Evolutionary conservation across 2,797 vertebrate genomes (phyloP), one percentile per base, ranked within the genome.

Genomic region (Periparus ater): DNA sequence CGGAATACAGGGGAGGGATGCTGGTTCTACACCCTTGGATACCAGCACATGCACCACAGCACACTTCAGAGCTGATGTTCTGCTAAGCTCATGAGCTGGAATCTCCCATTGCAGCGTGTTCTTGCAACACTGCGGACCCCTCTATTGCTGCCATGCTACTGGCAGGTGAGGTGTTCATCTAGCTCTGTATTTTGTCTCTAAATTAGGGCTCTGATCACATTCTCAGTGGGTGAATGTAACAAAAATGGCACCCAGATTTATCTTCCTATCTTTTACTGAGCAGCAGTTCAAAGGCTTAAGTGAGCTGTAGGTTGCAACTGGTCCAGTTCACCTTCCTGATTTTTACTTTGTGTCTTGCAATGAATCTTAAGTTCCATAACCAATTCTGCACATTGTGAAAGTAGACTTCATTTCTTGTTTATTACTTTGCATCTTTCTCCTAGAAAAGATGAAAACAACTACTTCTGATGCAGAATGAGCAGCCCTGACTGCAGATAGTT

Each of bases 1-100:
- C 90, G 20, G 51, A 81, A 84, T 30, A 29, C 2, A 2, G 54
- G 38, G n/a, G 20, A 66, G 7, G 7, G 42, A 36, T 54, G 42
- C 13, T 84, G 48, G 19, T 81, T 74, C 51, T 62, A n/a, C 25
- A 22, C 11, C 8, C 17, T 26, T 77, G 61, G 45, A 60, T n/a
- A 74, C 10, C 42, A 87, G 36, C 17, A 34, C 4, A 7, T 0
- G 3, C 8, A 7, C 29, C 32, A 26, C 4, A 3, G 10, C 1
- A 1, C 34, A 34, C 25, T 3, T 1, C 38, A 84, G 32, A 61
- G 58, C 29, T 42, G 34, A 54, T 18, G 42, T 2, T 87, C 44
- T 58, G 48, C 26, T 9, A 1, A 71, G 26, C 16, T 44, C 40
- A 13, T 27, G 14, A 77, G 38, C 29, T 22, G 9, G 17, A 57